Conservation (phyloP, 2,797 vertebrate species). For the Fringilla coelebs region DNA sequence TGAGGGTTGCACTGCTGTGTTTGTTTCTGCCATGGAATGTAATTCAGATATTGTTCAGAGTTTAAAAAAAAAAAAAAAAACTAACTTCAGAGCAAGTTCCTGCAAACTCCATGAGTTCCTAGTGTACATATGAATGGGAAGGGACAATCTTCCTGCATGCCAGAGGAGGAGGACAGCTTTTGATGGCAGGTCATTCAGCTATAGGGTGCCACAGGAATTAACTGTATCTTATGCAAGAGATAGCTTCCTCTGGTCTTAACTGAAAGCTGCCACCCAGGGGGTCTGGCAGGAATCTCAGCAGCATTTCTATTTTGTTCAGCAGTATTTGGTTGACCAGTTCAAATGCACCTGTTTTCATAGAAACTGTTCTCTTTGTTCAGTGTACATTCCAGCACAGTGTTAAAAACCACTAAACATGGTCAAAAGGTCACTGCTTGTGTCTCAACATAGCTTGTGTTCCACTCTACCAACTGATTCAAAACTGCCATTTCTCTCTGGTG, state of each 20-base stretch:
- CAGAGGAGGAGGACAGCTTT: constrained; percentile 76
- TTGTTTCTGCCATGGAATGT: constrained; percentile 42
- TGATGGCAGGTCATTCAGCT: constrained; percentile 71
- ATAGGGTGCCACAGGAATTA: constrained; percentile 69
- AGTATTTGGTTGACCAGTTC: constrained; percentile 70
- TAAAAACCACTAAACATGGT: constrained; percentile 50
- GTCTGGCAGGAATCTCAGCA: constrained; percentile 54
- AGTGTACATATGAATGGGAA: constrained; percentile 86
- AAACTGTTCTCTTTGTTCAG: constrained; percentile 56
- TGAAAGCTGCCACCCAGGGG: constrained; percentile 61
- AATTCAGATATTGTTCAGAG: not conserved
- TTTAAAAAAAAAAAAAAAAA: not conserved
- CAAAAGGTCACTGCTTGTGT: constrained; percentile 62
- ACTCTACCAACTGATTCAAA: not conserved
- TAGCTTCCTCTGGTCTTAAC: constrained; percentile 73
- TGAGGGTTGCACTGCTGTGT: not conserved
- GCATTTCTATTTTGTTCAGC: constrained; percentile 73
- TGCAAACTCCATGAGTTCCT: constrained; percentile 60
- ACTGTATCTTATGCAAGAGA: constrained; percentile 69
- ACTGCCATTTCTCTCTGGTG: not conserved
- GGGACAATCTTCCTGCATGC: constrained; percentile 81
- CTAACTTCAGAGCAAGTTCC: constrained; percentile 46
- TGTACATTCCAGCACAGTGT: constrained; percentile 47
- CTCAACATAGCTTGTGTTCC: not conserved
- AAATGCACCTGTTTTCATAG: constrained; percentile 76